Evolutionary conservation across 2,113 vertebrate genomes (phyloP), one percentile per base, ranked within the genome.

Genomic region (Coreoperca whiteheadi): DNA sequence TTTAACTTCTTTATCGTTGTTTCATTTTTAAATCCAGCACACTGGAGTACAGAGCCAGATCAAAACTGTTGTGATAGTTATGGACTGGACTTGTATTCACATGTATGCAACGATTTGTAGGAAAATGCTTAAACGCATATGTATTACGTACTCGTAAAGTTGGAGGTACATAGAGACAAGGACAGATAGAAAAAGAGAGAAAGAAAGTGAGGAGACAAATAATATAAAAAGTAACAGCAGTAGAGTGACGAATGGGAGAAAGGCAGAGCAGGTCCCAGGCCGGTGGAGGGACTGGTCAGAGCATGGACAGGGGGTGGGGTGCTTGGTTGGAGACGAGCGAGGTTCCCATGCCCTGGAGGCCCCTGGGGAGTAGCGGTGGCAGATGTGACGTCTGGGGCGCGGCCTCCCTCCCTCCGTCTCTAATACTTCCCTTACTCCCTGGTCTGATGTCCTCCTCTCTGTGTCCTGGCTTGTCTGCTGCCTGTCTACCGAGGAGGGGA

Each of bases 351-450:
- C 92, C 93, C 93, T 43, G 39, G 50, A 87, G 89, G 89, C 86
- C 94, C 82, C 94, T 83, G 63, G 93, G 94, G 95, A 95, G 84
- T 80, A 71, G 77, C 30, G 48, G 91, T 91, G 93, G 93, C 94
- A 96, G 94, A 95, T 95, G 95, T 95, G 93, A 93, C 86, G 93
- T 95, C 93, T 94, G 90, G 90, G 86, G 84, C 64, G 74, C 25
- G 6, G 54, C 86, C 82, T 78, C 37, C 46, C 74, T 85, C 68
- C 61, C 87, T 87, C 77, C 88, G 81, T 88, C 87, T 80, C 73
- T 66, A n/a, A 80, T 66, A 37, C 65, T 68, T 85, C 86, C 77
- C 83, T 87, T 87, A 85, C 85, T 92, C 84, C 63, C 67, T 23
- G 68, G 65, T 56, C 84, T 79, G 37, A 5, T 43, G 64, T 75